phyloP scores from a whole-genome alignment of 2,888 invertebrate genomes.

The Oscheius sp. region DNA sequence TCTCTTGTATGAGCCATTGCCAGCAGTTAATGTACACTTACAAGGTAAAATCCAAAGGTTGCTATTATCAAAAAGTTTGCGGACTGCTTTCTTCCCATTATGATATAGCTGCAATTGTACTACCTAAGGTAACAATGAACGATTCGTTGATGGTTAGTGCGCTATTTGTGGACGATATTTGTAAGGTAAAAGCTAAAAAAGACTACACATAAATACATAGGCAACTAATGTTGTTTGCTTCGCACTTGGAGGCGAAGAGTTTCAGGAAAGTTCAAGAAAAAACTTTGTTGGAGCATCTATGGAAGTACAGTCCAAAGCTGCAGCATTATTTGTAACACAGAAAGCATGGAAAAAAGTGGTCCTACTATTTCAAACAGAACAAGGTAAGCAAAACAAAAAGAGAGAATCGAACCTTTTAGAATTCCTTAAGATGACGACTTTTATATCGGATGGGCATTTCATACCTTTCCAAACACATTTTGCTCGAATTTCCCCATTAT shows the following conservation, averaged over 20 bases:
- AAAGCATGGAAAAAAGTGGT: conserved; percentile 45
- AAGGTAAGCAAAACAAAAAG: neutral
- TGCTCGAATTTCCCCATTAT: neutral
- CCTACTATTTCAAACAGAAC: conserved; percentile 35
- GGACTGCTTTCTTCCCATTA: neutral
- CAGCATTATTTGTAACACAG: conserved; percentile 36
- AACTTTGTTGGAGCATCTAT: conserved; percentile 26
- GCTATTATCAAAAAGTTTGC: neutral
- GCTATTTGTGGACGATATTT: neutral
- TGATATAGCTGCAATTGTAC: conserved; percentile 3
- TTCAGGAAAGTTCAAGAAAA: neutral
- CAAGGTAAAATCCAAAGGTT: neutral
- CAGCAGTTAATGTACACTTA: conserved; percentile 1
- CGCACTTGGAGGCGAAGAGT: conserved; percentile 1
- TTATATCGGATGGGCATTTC: conserved; percentile 12
- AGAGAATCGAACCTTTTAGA: conserved; percentile 5
- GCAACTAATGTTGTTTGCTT: neutral
- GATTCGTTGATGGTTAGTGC: conserved; percentile 3
- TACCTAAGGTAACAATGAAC: conserved; percentile 10
- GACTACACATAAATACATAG: neutral
- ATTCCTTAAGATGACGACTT: conserved; percentile 20
- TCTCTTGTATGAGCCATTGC: conserved; percentile 1
- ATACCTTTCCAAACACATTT: conserved; percentile 14
- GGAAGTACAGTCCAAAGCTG: conserved; percentile 36
- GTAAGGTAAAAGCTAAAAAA: conserved; percentile 2